Percentiles rank a stretch among this genome's conserved stretches.
phyloP scores from a whole-genome alignment of 1,140 invertebrate genomes.

The Microvelia longipes region DNA sequence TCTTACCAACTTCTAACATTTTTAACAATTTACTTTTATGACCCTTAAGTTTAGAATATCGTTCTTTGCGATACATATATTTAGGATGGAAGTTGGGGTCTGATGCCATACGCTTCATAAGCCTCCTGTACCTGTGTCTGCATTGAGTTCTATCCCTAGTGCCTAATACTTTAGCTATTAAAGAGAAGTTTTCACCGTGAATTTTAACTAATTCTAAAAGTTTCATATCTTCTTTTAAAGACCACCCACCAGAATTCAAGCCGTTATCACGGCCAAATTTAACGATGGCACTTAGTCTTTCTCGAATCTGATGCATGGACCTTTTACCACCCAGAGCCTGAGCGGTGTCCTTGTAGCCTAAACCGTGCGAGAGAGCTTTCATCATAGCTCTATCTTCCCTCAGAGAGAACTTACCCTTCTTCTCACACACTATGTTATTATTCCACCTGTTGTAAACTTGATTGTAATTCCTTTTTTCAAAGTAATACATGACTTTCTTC shows the following conservation, averaged over 20 bases:
- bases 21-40: not conserved
- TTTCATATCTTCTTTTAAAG: not conserved
- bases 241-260: not conserved
- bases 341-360: not conserved
- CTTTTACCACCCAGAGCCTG: not conserved
- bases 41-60: not conserved
- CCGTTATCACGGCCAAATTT: not conserved
- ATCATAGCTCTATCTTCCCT: not conserved
- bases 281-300: not conserved
- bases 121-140: not conserved
- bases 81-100: not conserved
- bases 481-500: slow-evolving; percentile 1
- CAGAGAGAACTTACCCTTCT: not conserved
- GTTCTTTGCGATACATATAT: not conserved
- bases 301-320: not conserved
- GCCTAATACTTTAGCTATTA: not conserved
- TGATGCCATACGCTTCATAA: not conserved
- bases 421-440: not conserved
- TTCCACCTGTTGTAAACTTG: not conserved
- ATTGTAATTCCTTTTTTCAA: not conserved
- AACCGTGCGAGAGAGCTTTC: not conserved
- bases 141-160: not conserved
- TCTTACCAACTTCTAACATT: not conserved
- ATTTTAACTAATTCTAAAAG: not conserved
- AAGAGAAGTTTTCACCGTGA: not conserved